Percentiles rank a stretch among this genome's conserved stretches.
These are phyloP conservation scores for Anarhynchus alexandrinus DNA, from an alignment of 2,113 vertebrate genomes.

Conservation along the genomic window DNA sequence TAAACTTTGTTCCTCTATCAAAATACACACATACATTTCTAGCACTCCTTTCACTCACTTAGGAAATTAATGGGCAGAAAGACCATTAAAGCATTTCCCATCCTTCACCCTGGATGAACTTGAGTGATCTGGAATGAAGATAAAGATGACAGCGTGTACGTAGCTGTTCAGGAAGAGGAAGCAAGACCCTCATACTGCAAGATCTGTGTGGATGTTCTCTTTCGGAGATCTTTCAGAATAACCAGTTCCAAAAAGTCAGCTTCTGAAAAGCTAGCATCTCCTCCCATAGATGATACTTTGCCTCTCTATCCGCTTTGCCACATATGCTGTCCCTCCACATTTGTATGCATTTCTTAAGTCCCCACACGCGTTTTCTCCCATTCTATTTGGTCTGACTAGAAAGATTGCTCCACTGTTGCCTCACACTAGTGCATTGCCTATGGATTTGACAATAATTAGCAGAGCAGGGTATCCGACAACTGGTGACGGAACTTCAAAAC, in stretches of 20 bases:
- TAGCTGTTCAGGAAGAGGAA: neutral
- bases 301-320: neutral
- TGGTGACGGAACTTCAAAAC: neutral
- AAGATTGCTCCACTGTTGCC: neutral
- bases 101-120: neutral
- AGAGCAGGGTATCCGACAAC: neutral
- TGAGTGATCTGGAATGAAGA: neutral
- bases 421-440: neutral
- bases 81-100: neutral
- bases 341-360: neutral
- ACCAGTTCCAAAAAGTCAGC: neutral
- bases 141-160: neutral
- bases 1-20: neutral
- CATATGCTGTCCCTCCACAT: neutral
- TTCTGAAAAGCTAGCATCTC: neutral
- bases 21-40: neutral
- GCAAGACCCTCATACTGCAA: neutral
- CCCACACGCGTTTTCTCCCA: neutral
- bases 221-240: neutral
- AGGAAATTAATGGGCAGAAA: neutral
- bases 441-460: neutral
- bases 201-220: neutral
- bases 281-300: neutral
- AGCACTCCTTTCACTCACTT: neutral
- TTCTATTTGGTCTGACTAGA: neutral